Percentiles rank a stretch among this genome's conserved stretches.
phyloP scores from a whole-genome alignment of 2,113 vertebrate genomes.

The Hypomesus transpacificus region DNA sequence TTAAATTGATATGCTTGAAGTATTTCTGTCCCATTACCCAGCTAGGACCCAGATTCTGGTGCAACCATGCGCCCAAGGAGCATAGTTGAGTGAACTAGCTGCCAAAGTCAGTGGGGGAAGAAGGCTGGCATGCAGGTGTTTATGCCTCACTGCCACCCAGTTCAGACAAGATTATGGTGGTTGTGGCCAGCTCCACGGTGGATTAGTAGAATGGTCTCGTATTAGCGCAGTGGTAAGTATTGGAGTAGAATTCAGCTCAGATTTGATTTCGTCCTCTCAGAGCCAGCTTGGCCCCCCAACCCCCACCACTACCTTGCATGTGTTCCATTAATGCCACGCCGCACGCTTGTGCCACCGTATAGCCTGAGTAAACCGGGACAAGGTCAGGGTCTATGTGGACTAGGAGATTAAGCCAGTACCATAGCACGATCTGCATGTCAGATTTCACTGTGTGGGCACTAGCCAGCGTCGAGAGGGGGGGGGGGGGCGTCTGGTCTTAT shows the following conservation, averaged over 20 bases:
- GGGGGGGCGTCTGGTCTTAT: no score
- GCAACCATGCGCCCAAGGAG: not conserved
- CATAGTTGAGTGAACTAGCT: constrained; percentile 1
- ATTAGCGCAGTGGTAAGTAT: constrained; percentile 10
- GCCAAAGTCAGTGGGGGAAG: constrained; percentile 6
- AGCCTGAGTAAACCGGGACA: not conserved
- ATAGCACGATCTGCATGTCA: not conserved
- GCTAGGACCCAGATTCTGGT: not conserved
- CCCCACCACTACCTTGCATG: not conserved
- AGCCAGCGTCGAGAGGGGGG: no score
- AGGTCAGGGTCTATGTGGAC: not conserved
- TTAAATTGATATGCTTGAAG: not conserved
- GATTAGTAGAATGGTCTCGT: not conserved
- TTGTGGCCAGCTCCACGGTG: constrained; percentile 8
- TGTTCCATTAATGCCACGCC: constrained; percentile 1
- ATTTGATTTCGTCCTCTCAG: not conserved
- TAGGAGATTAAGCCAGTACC: not conserved
- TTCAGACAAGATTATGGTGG: not conserved
- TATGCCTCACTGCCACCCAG: constrained; percentile 9
- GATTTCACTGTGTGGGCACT: not conserved
- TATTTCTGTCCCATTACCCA: not conserved
- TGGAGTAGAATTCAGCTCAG: not conserved
- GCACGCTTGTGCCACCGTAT: not conserved
- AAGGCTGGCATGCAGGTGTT: constrained; percentile 18
- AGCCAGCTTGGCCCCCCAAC: not conserved